Percentiles rank a stretch among this genome's conserved stretches.
phyloP scores from a whole-genome alignment of 2,888 invertebrate genomes.

The Galerucella pusilla region DNA sequence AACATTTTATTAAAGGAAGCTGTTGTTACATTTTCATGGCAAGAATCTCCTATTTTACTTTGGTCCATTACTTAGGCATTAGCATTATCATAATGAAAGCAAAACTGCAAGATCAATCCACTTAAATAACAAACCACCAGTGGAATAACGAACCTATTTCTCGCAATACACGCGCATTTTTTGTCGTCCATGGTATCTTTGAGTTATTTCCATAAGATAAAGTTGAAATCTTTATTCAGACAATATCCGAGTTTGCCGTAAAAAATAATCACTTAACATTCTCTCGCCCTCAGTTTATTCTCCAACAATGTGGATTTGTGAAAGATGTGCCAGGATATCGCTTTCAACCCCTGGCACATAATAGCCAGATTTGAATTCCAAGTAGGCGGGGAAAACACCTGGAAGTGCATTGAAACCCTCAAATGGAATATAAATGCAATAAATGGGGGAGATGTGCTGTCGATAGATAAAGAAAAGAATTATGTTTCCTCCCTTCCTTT shows the following conservation, averaged over 20 bases:
- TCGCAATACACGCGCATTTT: no score
- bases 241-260: conserved; percentile 24
- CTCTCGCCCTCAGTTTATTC: conserved; percentile 35
- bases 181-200: no score
- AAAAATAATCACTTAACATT: conserved; percentile 42
- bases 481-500: conserved; percentile 1
- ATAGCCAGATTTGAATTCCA: conserved; percentile 44
- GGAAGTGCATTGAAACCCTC: conserved; percentile 51
- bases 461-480: conserved; percentile 10
- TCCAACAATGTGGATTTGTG: conserved; percentile 35
- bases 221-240: not conserved
- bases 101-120: no score
- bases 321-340: conserved; percentile 43
- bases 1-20: no score
- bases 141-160: no score
- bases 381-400: conserved; percentile 43
- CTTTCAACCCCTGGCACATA: conserved; percentile 44
- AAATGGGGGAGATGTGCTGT: conserved; percentile 43
- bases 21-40: no score
- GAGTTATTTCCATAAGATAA: not conserved
- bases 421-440: conserved; percentile 48
- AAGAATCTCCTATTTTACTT: no score
- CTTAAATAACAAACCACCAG: no score
- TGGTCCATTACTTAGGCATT: no score
- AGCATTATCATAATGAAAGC: no score